Evolutionary conservation across 1,140 invertebrate genomes (phyloP).

Genomic region (Mercenaria mercenaria): DNA sequence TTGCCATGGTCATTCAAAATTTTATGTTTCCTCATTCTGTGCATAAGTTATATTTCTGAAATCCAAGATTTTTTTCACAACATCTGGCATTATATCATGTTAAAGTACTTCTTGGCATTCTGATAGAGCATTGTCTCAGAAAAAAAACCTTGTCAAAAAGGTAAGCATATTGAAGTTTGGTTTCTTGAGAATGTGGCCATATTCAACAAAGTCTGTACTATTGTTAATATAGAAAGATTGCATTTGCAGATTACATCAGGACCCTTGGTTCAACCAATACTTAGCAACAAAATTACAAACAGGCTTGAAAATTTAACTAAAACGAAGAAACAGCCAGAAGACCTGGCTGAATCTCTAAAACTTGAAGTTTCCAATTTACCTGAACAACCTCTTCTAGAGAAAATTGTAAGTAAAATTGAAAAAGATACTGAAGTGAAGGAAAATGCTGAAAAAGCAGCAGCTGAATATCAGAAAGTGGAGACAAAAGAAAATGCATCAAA

Average conservation of each 20-base stretch:
- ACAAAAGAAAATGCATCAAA: neutral
- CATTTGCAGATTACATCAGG: slow-evolving; percentile 40
- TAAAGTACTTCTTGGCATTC: too few species aligned
- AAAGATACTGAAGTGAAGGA: neutral
- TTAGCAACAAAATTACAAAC: slow-evolving; percentile 45
- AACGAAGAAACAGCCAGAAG: neutral
- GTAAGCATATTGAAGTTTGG: too few species aligned
- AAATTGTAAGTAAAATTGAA: slow-evolving; percentile 29
- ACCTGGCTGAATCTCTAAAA: slow-evolving; percentile 2
- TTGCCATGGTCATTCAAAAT: too few species aligned
- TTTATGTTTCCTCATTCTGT: too few species aligned
- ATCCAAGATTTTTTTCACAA: too few species aligned
- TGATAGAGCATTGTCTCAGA: too few species aligned
- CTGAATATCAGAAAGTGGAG: neutral
- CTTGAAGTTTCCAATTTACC: slow-evolving; percentile 21
- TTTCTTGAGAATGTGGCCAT: too few species aligned
- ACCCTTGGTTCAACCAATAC: slow-evolving; percentile 27
- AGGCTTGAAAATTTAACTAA: neutral
- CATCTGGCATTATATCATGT: too few species aligned
- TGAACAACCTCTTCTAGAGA: slow-evolving; percentile 11
- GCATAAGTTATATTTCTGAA: too few species aligned
- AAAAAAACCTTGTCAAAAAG: too few species aligned
- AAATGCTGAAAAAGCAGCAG: neutral
- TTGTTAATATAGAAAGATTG: neutral
- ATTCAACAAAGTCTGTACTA: too few species aligned